phyloP scores from a whole-genome alignment of 2,888 invertebrate genomes.

The Cosmia pyralina region DNA sequence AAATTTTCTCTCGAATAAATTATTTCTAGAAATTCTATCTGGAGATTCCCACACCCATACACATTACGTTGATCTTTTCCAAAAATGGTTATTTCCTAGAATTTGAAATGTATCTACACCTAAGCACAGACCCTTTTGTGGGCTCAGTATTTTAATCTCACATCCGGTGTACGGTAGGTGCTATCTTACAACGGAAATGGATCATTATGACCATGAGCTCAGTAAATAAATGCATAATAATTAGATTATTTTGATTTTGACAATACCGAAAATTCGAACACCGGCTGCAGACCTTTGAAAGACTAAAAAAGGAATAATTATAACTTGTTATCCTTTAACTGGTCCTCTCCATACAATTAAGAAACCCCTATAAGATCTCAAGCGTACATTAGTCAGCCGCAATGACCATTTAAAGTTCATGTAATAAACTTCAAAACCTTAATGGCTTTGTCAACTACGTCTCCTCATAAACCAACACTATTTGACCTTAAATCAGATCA shows the following conservation, averaged over 20 bases:
- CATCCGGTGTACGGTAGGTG: neutral
- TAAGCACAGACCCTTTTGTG: neutral
- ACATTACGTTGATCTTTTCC: neutral
- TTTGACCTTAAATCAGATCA: slow-evolving; percentile 42
- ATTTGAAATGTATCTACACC: neutral
- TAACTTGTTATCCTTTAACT: neutral
- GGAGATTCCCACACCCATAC: neutral
- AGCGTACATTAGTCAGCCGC: no score
- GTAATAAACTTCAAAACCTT: neutral
- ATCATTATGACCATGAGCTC: neutral
- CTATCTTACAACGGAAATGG: neutral
- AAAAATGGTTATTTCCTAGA: slow-evolving; percentile 10
- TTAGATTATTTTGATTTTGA: neutral
- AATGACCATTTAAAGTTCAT: neutral
- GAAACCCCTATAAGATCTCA: neutral
- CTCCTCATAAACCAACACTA: slow-evolving; percentile 32
- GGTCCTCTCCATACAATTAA: neutral
- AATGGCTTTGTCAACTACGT: neutral
- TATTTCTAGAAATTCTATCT: neutral
- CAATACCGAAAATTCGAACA: neutral
- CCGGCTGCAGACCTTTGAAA: neutral
- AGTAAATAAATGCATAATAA: neutral
- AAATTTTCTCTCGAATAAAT: neutral
- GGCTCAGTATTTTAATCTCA: neutral
- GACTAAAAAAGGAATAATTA: neutral